Base-by-base conservation (phyloP, 2,113 vertebrate genomes). In the Chionis minor region DNA sequence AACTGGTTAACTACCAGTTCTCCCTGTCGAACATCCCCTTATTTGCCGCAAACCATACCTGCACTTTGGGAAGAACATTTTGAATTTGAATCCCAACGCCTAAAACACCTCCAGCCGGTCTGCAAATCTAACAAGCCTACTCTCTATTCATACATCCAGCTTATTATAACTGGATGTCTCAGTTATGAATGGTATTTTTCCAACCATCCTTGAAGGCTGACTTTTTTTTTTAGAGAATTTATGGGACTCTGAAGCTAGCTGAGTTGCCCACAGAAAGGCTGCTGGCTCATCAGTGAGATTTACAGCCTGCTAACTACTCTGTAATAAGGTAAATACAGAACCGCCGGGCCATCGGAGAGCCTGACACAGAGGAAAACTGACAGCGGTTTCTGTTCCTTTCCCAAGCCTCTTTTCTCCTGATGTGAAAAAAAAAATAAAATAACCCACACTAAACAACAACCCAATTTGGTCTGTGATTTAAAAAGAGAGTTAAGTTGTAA, bases 281-380 rank as follows among this genome's bases (percentile, higher is more conserved):
- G 44, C 44, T 92, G 86, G 83, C 81, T 94, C 78, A 80, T 96
- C 95, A 72, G 30, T 44, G 77, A 89, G 81, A 95, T 94, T 91
- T 95, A 94, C 45, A 87, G 42, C 59, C 70, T 58, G 42, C 66
- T 95, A 94, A 92, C 93, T 80, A 32, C 70, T 80, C 32, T 0
- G 0, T 75, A 72, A 89, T 56, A 91, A 85, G 56, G 83, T 81
- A 94, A 96, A 92, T 69, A 32, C 35, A 77, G 81, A 77, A 47
- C 26, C 69, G 30, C 69, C 75, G 65, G 54, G 45, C 27, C 70
- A 38, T 1, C 1, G 5, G 27, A 66, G 56, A 86, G 49, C 26
- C 74, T 2, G 4, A 19, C 55, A 70, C 35, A 20, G 61, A 28
- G 58, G 45, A 92, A 65, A 85, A 75, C 20, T 49, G 62, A 72